phyloP scores from a whole-genome alignment of 2,797 vertebrate genomes.

The Chelidonichthys spinosus region DNA sequence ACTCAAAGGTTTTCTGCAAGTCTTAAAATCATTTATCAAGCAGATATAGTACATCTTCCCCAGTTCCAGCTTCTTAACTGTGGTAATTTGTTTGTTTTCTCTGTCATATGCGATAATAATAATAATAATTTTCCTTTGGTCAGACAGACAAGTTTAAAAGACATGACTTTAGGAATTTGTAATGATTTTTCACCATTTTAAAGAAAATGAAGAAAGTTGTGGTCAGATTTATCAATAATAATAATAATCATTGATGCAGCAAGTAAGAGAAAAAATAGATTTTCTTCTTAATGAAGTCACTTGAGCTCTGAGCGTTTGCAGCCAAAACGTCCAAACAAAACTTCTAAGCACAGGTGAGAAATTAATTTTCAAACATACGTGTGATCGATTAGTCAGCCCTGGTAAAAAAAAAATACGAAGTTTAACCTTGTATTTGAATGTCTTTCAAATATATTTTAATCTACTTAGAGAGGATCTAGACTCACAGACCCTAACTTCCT shows the following conservation, averaged over 20 bases:
- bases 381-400: neutral
- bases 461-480: neutral
- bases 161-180: too few species aligned
- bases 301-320: neutral
- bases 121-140: neutral
- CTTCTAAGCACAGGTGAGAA: neutral
- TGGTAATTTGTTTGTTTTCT: neutral
- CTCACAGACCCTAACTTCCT: neutral
- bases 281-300: neutral
- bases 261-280: neutral
- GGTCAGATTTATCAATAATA: neutral
- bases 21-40: neutral
- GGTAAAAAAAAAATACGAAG: neutral
- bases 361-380: neutral
- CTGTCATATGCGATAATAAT: neutral
- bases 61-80: neutral
- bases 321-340: neutral
- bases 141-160: too few species aligned
- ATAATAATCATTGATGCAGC: neutral
- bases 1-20: neutral
- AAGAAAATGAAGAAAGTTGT: neutral
- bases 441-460: neutral
- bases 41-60: neutral
- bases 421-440: neutral
- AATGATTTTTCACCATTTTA: neutral